Conservation (phyloP, 92 coral and sea anemone genomes). For the Zoanthus solanderi region DNA sequence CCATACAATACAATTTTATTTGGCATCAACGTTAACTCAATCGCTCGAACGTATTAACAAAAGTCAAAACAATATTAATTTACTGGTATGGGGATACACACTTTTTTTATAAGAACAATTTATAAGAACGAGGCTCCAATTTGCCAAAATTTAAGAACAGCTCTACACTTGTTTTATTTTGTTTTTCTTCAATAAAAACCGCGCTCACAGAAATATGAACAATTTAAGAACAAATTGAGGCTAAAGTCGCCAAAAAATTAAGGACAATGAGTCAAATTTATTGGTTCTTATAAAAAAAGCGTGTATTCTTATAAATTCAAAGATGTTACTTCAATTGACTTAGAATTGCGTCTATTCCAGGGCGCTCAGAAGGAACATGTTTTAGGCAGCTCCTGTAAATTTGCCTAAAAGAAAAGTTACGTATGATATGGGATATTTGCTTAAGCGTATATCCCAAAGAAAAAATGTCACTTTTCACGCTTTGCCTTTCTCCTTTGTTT, state of each 20-base stretch:
- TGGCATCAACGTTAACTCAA: neutral
- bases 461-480: conserved; percentile 11
- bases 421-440: conserved; percentile 14
- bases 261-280: too few relatives aligned
- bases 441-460: neutral
- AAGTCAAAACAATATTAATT: neutral
- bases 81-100: neutral
- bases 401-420: neutral
- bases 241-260: too few relatives aligned
- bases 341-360: neutral
- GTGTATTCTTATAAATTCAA: too few relatives aligned
- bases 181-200: too few relatives aligned
- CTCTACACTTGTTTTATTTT: too few relatives aligned
- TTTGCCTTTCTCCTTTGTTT: neutral
- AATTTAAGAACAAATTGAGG: too few relatives aligned
- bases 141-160: too few relatives aligned
- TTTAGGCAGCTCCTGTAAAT: conserved; percentile 28
- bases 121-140: too few relatives aligned
- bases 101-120: neutral
- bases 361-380: conserved; percentile 12
- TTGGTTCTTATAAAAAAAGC: too few relatives aligned
- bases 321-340: neutral
- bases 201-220: too few relatives aligned
- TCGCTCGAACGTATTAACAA: conserved; percentile 3
- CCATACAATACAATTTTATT: neutral